Percentiles rank a stretch among this genome's conserved stretches.
phyloP scores from a whole-genome alignment of 2,797 vertebrate genomes.

The Apodemus agrarius region DNA sequence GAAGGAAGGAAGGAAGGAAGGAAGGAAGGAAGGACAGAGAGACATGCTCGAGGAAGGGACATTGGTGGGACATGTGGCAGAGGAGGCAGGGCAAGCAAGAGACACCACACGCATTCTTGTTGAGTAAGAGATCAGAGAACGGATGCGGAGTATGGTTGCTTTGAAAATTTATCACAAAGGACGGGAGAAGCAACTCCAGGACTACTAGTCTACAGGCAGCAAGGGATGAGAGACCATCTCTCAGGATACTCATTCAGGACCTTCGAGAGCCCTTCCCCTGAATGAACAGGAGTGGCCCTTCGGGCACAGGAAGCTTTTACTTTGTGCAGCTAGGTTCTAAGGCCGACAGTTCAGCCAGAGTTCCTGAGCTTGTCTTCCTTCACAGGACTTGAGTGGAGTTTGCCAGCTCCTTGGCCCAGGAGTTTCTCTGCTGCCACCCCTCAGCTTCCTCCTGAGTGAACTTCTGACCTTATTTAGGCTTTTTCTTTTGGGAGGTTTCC shows the following conservation, averaged over 20 bases:
- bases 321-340: neutral
- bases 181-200: neutral
- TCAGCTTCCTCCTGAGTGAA: neutral
- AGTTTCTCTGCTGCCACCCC: neutral
- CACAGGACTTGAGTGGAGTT: neutral
- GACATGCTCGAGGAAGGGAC: neutral
- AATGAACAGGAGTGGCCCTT: neutral
- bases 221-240: neutral
- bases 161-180: slow-evolving; percentile 2
- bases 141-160: neutral
- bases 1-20: neutral
- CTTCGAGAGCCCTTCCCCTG: neutral
- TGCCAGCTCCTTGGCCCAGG: neutral
- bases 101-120: slow-evolving; percentile 14
- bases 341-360: too few species aligned
- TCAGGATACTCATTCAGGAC: slow-evolving; percentile 28
- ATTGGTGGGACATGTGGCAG: neutral
- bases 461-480: neutral
- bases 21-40: neutral
- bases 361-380: neutral
- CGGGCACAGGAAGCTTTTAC: neutral
- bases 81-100: slow-evolving; percentile 10
- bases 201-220: neutral
- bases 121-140: slow-evolving; percentile 4
- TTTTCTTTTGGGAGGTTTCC: neutral